Evolutionary conservation across 2,888 invertebrate genomes (phyloP).

Genomic region (Argyra leucocephala): DNA sequence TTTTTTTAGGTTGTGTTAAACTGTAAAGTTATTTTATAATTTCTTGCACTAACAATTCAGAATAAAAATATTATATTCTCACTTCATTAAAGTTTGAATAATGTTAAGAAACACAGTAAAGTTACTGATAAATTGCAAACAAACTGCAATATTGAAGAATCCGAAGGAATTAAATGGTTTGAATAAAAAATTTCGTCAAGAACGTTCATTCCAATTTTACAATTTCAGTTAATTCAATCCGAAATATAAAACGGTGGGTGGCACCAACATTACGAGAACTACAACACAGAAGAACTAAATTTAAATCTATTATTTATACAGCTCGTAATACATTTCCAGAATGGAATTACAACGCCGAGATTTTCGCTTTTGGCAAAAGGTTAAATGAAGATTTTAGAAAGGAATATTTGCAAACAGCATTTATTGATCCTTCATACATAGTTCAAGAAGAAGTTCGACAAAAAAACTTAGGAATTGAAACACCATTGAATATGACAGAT

Average conservation of each 20-base stretch:
- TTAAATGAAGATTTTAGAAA: constrained; percentile 73
- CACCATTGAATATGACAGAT: constrained; percentile 51
- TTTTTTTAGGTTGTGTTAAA: too few species aligned
- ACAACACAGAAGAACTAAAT: constrained; percentile 49
- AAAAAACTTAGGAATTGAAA: constrained; percentile 58
- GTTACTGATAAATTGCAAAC: too few species aligned
- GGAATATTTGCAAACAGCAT: constrained; percentile 60
- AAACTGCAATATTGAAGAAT: too few species aligned
- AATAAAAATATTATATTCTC: too few species aligned
- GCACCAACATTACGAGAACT: constrained; percentile 58
- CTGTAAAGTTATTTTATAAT: too few species aligned
- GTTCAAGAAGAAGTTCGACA: constrained; percentile 59
- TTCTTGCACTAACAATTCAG: too few species aligned
- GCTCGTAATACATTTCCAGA: constrained; percentile 59
- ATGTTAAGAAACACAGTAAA: too few species aligned
- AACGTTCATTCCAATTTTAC: neutral
- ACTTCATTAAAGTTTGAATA: too few species aligned
- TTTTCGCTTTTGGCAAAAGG: constrained; percentile 79
- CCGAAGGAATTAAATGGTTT: too few species aligned
- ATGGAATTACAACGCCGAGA: constrained; percentile 81
- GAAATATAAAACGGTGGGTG: constrained; percentile 50
- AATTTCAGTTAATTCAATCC: neutral
- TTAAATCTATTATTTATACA: constrained; percentile 48
- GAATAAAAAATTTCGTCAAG: too few species aligned
- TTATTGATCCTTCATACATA: constrained; percentile 71